Evolutionary conservation across 2,888 invertebrate species (phyloP).

Genomic region (Sminthurides aquaticus): DNA sequence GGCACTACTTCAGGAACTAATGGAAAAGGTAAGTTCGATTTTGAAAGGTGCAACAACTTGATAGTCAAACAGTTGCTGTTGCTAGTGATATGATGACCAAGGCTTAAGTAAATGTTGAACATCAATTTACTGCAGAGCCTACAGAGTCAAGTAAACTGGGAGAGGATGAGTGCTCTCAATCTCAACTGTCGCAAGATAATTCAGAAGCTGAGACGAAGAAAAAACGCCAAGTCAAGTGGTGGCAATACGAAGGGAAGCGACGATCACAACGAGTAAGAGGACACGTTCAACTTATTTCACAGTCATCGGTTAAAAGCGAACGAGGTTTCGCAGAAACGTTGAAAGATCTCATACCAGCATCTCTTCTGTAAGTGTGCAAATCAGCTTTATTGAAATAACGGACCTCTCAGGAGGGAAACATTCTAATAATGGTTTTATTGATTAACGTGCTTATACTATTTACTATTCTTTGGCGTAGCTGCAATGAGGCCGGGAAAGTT

Average conservation of each 20-base stretch:
- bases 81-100: too few relatives aligned
- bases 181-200: conserved; percentile 8
- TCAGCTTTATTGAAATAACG: not conserved
- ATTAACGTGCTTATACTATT: not conserved
- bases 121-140: too few relatives aligned
- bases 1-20: too few relatives aligned
- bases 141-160: not conserved
- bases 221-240: conserved; percentile 42
- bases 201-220: conserved; percentile 26
- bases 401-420: too few relatives aligned
- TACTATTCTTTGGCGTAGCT: not conserved
- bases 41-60: not conserved
- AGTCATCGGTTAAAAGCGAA: conserved; percentile 52
- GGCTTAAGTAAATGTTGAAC: too few relatives aligned
- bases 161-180: conserved; percentile 19
- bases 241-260: conserved; percentile 42
- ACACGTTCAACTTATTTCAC: conserved; percentile 40
- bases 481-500: conserved; percentile 37
- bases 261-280: conserved; percentile 41
- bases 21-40: too few relatives aligned
- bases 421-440: too few relatives aligned
- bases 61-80: too few relatives aligned
- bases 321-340: conserved; percentile 59
- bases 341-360: conserved; percentile 58
- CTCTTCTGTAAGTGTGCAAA: conserved; percentile 53